Evolutionary conservation across 2,888 invertebrate species (phyloP).

Genomic region (Junonia oenone): DNA sequence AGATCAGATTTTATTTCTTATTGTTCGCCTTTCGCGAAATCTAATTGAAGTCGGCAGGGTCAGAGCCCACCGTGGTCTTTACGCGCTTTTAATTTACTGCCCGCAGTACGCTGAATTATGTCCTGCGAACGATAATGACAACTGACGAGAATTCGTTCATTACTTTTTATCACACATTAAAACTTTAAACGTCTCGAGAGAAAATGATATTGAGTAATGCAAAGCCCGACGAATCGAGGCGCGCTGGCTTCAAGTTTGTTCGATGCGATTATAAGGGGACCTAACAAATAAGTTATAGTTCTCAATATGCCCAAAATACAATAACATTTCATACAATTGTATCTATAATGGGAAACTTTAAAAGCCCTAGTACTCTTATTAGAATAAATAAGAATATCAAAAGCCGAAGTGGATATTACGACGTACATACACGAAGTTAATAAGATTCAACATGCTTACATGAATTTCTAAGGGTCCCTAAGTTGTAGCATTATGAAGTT

Average conservation of each 20-base stretch:
- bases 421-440: background rate
- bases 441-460: background rate
- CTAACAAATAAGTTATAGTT: background rate
- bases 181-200: slow-evolving; percentile 44
- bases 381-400: no score
- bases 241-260: background rate
- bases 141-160: slow-evolving; percentile 56
- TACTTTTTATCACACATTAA: slow-evolving; percentile 66
- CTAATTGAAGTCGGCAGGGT: slow-evolving; percentile 69
- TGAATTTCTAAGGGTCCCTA: background rate
- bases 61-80: slow-evolving; percentile 56
- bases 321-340: background rate
- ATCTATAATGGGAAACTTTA: background rate
- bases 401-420: no score
- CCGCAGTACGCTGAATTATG: slow-evolving; percentile 58
- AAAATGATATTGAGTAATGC: slow-evolving; percentile 24
- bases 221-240: slow-evolving; percentile 1
- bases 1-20: slow-evolving; percentile 76
- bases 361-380: background rate
- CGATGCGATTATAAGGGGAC: background rate
- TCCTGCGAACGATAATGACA: slow-evolving; percentile 53
- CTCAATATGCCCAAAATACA: background rate
- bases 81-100: slow-evolving; percentile 73
- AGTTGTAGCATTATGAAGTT: background rate
- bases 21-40: slow-evolving; percentile 77